Evolutionary conservation across 2,797 vertebrate genomes (phyloP).

Genomic region (Otolemur crassicaudatus): DNA sequence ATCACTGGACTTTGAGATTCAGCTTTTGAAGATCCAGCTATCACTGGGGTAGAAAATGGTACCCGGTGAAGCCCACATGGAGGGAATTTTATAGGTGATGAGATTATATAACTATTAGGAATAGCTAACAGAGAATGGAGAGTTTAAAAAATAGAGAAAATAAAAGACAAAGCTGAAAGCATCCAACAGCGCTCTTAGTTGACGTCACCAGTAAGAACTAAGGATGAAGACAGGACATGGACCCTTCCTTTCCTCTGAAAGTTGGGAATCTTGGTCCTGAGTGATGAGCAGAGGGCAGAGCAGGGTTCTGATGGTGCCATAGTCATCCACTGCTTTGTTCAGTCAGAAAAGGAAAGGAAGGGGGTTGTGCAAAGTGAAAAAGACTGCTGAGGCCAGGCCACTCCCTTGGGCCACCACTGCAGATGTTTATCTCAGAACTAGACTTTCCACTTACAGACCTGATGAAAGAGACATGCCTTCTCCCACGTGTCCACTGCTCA

Average conservation of each 20-base stretch:
- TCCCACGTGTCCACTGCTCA: fast-evolving
- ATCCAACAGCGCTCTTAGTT: not conserved
- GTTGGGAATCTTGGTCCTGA: not conserved
- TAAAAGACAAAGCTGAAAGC: not conserved
- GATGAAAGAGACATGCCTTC: not conserved
- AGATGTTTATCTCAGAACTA: not conserved
- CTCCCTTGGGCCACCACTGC: not conserved
- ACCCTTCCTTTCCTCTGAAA: not conserved
- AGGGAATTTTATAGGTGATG: not conserved
- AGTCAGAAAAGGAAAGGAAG: not conserved
- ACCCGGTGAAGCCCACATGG: not conserved
- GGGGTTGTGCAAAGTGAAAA: fast-evolving
- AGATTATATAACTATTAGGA: not conserved
- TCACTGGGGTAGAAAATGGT: not conserved
- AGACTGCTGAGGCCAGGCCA: not conserved
- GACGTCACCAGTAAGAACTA: not conserved
- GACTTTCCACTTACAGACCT: not conserved
- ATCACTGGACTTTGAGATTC: not conserved
- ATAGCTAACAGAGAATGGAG: not conserved
- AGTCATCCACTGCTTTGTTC: not conserved
- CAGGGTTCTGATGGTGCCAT: not conserved
- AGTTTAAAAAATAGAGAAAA: not conserved
- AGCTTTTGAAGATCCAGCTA: not conserved
- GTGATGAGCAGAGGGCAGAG: not conserved
- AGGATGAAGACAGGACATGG: not conserved